A percentile compares a stretch with the other conserved stretches of the same genome.
These are phyloP conservation scores for Augiades crinisus DNA, from an alignment of 2,888 invertebrate genomes.

Conservation along the genomic window DNA sequence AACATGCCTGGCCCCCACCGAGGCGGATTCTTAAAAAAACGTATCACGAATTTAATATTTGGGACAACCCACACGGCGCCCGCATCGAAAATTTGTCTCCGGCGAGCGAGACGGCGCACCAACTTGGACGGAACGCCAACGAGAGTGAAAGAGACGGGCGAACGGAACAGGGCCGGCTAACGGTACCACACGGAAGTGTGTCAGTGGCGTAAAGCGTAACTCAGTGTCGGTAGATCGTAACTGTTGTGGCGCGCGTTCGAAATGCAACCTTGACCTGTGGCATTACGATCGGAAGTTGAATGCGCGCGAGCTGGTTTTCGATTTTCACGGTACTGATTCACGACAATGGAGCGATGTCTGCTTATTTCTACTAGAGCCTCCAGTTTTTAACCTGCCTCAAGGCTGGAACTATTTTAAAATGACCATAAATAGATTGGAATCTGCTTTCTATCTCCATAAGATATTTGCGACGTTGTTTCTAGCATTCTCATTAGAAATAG, in stretches of 20 bases:
- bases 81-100: constrained; percentile 79
- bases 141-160: constrained; percentile 75
- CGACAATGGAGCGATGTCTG: constrained; percentile 66
- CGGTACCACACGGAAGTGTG: constrained; percentile 80
- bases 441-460: background rate
- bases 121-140: constrained; percentile 43
- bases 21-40: constrained; percentile 57
- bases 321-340: constrained; percentile 78
- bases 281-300: constrained; percentile 50
- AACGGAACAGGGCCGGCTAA: constrained; percentile 70
- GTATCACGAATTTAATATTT: constrained; percentile 76
- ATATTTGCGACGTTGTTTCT: too few relatives aligned
- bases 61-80: constrained; percentile 76
- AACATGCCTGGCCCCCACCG: constrained; percentile 44
- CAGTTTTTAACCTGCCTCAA: constrained; percentile 75
- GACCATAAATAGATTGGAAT: background rate
- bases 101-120: constrained; percentile 54
- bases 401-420: constrained; percentile 42
- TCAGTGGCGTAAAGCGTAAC: constrained; percentile 72
- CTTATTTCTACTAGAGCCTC: constrained; percentile 58
- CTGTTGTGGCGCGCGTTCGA: constrained; percentile 42
- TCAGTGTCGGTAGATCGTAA: constrained; percentile 56
- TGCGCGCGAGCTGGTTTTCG: constrained; percentile 60
- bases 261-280: constrained; percentile 66
- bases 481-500: too few relatives aligned